These are phyloP conservation scores for Leucania comma DNA, from an alignment of 2,888 invertebrate species.

Conservation along the genomic window DNA sequence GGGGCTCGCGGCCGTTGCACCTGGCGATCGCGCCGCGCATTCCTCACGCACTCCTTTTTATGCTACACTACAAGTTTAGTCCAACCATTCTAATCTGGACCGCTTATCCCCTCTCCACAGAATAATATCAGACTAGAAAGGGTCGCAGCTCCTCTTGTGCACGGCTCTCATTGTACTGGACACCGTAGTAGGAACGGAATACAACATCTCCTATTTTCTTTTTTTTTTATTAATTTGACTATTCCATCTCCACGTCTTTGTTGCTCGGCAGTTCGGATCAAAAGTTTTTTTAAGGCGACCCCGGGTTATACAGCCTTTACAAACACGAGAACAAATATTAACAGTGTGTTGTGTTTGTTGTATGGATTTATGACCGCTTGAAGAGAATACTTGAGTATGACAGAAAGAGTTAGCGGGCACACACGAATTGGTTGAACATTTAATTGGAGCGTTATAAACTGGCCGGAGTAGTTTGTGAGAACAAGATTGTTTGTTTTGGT, in stretches of 20 bases:
- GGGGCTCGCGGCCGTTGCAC: slow-evolving; percentile 88
- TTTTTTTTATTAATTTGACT: slow-evolving; percentile 82
- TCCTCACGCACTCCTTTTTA: slow-evolving; percentile 90
- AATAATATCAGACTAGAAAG: slow-evolving; percentile 72
- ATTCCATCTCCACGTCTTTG: slow-evolving; percentile 81
- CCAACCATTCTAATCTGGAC: slow-evolving; percentile 79
- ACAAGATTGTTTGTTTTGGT: slow-evolving; percentile 38
- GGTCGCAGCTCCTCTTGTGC: slow-evolving; percentile 69
- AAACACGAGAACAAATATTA: slow-evolving; percentile 80
- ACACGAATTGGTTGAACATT: slow-evolving; percentile 75
- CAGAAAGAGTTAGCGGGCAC: slow-evolving; percentile 77
- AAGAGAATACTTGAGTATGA: slow-evolving; percentile 73
- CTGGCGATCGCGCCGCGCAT: slow-evolving; percentile 87
- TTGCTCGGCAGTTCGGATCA: slow-evolving; percentile 76
- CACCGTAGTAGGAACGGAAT: slow-evolving; percentile 77
- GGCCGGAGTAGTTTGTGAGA: slow-evolving; percentile 47
- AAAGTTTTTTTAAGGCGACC: slow-evolving; percentile 73
- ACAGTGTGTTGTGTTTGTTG: slow-evolving; percentile 74
- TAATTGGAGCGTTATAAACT: slow-evolving; percentile 67
- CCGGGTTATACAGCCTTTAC: slow-evolving; percentile 63
- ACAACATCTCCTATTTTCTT: slow-evolving; percentile 79
- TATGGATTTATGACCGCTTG: slow-evolving; percentile 81
- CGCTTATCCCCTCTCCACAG: slow-evolving; percentile 65
- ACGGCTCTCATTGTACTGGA: slow-evolving; percentile 72
- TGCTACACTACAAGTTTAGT: slow-evolving; percentile 83